phyloP scores from a whole-genome alignment of 2,888 invertebrate genomes.

The Drosophila silvestris region DNA sequence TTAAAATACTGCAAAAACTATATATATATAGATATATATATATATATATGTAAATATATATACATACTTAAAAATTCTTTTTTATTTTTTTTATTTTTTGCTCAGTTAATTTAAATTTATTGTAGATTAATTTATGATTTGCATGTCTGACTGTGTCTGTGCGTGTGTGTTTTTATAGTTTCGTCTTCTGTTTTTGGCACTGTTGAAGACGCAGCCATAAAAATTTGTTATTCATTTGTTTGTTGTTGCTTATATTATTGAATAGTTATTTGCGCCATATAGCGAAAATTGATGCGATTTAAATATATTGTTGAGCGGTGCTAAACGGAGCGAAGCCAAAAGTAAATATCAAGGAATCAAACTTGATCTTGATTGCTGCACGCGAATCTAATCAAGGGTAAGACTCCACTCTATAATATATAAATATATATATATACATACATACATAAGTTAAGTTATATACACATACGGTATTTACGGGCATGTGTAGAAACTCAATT shows the following conservation, averaged over 20 bases:
- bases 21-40: not conserved
- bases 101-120: constrained; percentile 35
- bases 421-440: constrained; percentile 14
- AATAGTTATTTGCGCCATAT: constrained; percentile 32
- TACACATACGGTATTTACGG: not conserved
- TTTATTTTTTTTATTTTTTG: constrained; percentile 5
- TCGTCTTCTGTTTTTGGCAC: constrained; percentile 16
- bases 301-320: constrained; percentile 20
- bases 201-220: constrained; percentile 23
- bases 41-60: not conserved
- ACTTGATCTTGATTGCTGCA: constrained; percentile 55
- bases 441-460: not conserved
- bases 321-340: constrained; percentile 36
- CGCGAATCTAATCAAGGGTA: constrained; percentile 59
- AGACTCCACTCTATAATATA: constrained; percentile 19
- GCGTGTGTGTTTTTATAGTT: constrained; percentile 27
- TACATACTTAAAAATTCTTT: constrained; percentile 10
- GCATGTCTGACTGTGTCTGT: constrained; percentile 4
- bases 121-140: constrained; percentile 31
- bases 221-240: constrained; percentile 25
- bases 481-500: not conserved
- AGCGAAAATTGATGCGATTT: constrained; percentile 28
- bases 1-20: constrained; percentile 23
- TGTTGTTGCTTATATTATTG: constrained; percentile 28
- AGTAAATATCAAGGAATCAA: constrained; percentile 45